Evolutionary conservation across 1,140 invertebrate species (phyloP).

Genomic region (Acyrthosiphon pisum): DNA sequence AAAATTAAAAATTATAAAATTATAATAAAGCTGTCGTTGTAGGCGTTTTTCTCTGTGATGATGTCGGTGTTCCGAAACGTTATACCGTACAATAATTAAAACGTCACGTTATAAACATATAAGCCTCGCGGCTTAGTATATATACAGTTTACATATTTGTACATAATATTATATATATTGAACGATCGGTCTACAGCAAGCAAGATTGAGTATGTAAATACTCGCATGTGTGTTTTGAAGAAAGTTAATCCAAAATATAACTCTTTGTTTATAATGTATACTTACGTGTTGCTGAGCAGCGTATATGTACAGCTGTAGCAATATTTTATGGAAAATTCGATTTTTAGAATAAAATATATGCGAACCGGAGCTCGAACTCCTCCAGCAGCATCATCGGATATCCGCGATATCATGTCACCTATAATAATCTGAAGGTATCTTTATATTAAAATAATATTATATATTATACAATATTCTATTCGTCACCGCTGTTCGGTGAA

Average conservation of each 20-base stretch:
- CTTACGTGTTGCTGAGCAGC: background rate
- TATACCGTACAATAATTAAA: background rate
- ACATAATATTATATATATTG: background rate
- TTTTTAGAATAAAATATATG: too few species aligned
- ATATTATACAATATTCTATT: too few species aligned
- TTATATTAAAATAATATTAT: too few species aligned
- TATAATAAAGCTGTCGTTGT: background rate
- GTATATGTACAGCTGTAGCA: too few species aligned
- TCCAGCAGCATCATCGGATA: too few species aligned
- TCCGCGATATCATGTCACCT: too few species aligned
- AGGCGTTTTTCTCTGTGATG: background rate
- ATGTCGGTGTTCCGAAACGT: background rate
- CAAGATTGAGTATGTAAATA: constrained; percentile 30
- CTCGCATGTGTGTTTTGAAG: background rate
- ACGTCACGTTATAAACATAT: background rate
- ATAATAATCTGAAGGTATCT: too few species aligned
- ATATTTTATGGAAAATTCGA: too few species aligned
- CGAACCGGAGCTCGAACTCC: too few species aligned
- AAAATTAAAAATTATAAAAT: constrained; percentile 1
- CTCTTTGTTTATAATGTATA: background rate
- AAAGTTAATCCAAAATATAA: constrained; percentile 21
- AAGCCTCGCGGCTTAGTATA: background rate
- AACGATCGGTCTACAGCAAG: background rate
- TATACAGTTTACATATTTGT: background rate
- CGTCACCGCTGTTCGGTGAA: too few species aligned